These are phyloP conservation scores for Epirrita christyi DNA, from an alignment of 2,888 invertebrate genomes.

Conservation along the genomic window DNA sequence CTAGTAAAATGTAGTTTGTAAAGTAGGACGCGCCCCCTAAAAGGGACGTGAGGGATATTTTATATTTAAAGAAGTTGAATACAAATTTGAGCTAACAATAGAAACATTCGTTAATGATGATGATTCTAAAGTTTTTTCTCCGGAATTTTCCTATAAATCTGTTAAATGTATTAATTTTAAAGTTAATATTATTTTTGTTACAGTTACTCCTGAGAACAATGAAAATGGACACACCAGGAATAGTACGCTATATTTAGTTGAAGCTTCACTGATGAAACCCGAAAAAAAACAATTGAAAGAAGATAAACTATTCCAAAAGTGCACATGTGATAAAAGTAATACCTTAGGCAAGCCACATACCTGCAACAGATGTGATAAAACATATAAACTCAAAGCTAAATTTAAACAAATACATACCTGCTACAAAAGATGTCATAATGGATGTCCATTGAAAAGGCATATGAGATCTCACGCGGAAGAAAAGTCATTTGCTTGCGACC, in stretches of 20 bases:
- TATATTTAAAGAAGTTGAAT: too few relatives aligned
- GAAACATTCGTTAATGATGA: too few relatives aligned
- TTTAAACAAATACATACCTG: constrained; percentile 3
- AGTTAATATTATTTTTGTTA: neutral
- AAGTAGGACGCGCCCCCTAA: too few relatives aligned
- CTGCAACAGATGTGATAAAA: constrained; percentile 1
- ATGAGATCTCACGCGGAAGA: constrained; percentile 1
- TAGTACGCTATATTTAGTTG: neutral
- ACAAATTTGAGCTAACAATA: too few relatives aligned
- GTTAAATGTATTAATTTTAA: too few relatives aligned
- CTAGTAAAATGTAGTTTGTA: too few relatives aligned
- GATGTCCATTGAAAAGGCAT: constrained; percentile 1
- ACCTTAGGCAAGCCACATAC: constrained; percentile 1
- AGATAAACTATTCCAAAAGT: neutral
- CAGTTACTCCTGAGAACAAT: neutral
- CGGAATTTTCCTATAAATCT: too few relatives aligned
- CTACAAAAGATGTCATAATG: neutral
- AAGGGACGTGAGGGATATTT: too few relatives aligned
- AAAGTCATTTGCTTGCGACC: too few relatives aligned
- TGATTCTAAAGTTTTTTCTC: too few relatives aligned
- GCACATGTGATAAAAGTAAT: neutral
- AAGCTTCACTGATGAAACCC: neutral
- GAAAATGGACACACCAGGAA: neutral
- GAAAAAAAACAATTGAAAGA: neutral
- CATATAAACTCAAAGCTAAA: neutral